Evolutionary conservation across 2,888 invertebrate species (phyloP).

Genomic region (Athrips mouffetella): DNA sequence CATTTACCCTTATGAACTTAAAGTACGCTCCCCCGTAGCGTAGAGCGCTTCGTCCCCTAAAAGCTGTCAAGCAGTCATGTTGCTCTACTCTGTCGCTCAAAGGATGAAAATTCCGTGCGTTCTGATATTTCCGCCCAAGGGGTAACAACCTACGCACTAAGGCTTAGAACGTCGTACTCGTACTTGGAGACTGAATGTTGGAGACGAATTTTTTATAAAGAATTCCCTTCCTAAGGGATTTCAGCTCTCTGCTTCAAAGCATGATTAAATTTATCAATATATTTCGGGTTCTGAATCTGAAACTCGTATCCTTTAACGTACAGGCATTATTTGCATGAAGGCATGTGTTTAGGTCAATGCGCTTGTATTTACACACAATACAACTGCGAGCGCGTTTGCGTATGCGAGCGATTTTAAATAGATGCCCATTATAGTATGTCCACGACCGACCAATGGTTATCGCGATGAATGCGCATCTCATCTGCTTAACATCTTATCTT

Average conservation of each 20-base stretch:
- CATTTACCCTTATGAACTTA: constrained; percentile 14
- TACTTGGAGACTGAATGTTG: no score
- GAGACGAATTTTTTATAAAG: constrained; percentile 40
- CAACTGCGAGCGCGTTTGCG: constrained; percentile 48
- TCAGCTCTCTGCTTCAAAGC: constrained; percentile 36
- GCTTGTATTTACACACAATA: constrained; percentile 66
- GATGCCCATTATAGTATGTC: constrained; percentile 48
- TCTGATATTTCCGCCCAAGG: constrained; percentile 48
- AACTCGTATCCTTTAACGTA: constrained; percentile 27
- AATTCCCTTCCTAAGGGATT: constrained; percentile 43
- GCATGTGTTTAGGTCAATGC: constrained; percentile 52
- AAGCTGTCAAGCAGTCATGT: constrained; percentile 40
- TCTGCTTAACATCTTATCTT: background rate
- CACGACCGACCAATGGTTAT: background rate
- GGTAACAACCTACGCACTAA: constrained; percentile 23
- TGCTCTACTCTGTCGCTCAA: constrained; percentile 43
- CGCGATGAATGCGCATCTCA: constrained; percentile 29
- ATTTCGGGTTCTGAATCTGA: constrained; percentile 23
- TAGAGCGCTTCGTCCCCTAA: constrained; percentile 30
- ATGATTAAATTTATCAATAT: constrained; percentile 33
- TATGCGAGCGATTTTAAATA: constrained; percentile 49
- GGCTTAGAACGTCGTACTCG: constrained; percentile 39
- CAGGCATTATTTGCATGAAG: constrained; percentile 32
- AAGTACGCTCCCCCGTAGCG: constrained; percentile 14
- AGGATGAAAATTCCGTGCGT: constrained; percentile 47